Evolutionary conservation across 2,888 invertebrate species (phyloP).

Genomic region (Ectemnius continuus): DNA sequence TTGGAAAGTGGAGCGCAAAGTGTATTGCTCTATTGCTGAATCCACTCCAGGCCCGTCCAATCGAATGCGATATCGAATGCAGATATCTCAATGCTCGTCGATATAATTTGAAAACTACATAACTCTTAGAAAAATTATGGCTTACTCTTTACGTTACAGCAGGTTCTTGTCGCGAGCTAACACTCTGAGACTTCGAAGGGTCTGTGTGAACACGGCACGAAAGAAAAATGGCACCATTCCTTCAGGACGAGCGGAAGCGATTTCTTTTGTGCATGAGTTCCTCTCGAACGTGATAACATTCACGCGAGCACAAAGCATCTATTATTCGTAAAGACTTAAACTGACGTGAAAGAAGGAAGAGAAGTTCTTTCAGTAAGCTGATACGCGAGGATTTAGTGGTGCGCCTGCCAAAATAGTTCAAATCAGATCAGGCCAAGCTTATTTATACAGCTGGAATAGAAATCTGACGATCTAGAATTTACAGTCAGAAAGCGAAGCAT

Average conservation of each 20-base stretch:
- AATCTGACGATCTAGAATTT: no score
- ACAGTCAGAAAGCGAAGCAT: no score
- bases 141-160: not conserved
- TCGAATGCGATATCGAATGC: constrained; percentile 26
- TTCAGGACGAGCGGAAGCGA: constrained; percentile 32
- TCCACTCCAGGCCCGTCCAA: constrained; percentile 24
- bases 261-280: constrained; percentile 23
- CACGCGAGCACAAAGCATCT: constrained; percentile 15
- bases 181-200: not conserved
- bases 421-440: no score
- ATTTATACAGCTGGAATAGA: no score
- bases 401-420: no score
- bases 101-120: constrained; percentile 34
- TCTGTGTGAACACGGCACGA: constrained; percentile 11
- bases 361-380: no score
- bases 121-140: constrained; percentile 33
- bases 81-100: constrained; percentile 14
- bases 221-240: constrained; percentile 52
- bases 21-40: constrained; percentile 23
- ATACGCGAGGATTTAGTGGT: no score
- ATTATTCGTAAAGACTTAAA: no score
- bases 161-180: not conserved
- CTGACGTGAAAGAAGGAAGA: no score
- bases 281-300: constrained; percentile 20
- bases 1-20: constrained; percentile 18